Percentiles rank a stretch among this genome's conserved stretches.
Evolutionary conservation across 2,888 invertebrate genomes (phyloP).

Genomic region (Andricus curvator): DNA sequence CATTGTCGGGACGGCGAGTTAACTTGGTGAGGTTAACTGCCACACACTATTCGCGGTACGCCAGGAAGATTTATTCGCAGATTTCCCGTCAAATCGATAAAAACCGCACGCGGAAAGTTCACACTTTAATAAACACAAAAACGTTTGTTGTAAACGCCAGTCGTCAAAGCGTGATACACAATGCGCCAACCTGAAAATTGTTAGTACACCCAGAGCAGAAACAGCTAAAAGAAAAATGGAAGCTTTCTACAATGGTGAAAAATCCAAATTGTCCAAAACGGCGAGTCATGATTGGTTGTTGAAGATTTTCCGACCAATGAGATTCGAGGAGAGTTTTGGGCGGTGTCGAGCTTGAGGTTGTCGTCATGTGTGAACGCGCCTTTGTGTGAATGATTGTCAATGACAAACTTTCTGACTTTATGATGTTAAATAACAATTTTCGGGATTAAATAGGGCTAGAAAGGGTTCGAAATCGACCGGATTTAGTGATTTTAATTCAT

Average conservation of each 20-base stretch:
- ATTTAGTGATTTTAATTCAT: not conserved
- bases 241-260: too few species aligned
- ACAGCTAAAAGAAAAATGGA: slow-evolving; percentile 5
- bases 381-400: not conserved
- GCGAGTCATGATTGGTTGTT: not conserved
- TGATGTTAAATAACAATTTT: not conserved
- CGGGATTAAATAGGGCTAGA: not conserved
- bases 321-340: not conserved
- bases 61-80: slow-evolving; percentile 14
- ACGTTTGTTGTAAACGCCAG: slow-evolving; percentile 33
- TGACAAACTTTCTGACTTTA: not conserved
- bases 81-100: slow-evolving; percentile 26
- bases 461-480: not conserved
- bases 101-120: slow-evolving; percentile 25
- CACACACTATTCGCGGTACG: not conserved
- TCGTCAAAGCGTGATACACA: slow-evolving; percentile 32
- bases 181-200: slow-evolving; percentile 25
- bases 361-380: not conserved
- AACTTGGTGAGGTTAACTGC: slow-evolving; percentile 36
- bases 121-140: slow-evolving; percentile 37
- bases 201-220: not conserved
- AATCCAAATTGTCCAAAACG: not conserved
- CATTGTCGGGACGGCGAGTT: slow-evolving; percentile 18
- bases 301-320: not conserved
- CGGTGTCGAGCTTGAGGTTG: not conserved